Conservation (phyloP, 2,888 invertebrate species). For the Galeopsomyia nigrocyanea region DNA sequence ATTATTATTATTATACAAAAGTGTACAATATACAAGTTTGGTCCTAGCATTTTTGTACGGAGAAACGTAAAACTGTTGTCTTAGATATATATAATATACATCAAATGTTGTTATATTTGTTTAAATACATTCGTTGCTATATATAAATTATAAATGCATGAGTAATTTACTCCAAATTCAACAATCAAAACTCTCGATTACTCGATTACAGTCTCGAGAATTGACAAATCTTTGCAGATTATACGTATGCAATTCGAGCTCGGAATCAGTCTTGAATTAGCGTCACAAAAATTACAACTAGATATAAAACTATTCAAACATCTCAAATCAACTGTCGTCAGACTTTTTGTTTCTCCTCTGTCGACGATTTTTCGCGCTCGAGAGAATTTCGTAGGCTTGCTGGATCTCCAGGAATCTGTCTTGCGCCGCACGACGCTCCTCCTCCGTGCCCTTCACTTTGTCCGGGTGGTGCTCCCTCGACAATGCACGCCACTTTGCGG, state of each 20-base stretch:
- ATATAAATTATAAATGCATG: constrained; percentile 37
- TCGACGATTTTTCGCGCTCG: constrained; percentile 84
- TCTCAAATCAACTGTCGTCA: constrained; percentile 48
- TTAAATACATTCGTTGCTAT: constrained; percentile 35
- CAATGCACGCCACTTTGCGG: constrained; percentile 83
- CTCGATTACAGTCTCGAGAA: not conserved
- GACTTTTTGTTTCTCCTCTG: constrained; percentile 81
- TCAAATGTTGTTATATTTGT: constrained; percentile 31
- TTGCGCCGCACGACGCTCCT: constrained; percentile 79
- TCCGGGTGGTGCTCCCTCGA: constrained; percentile 93
- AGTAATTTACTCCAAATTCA: constrained; percentile 37
- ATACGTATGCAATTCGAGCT: not conserved
- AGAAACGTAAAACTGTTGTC: constrained; percentile 33
- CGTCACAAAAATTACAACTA: too few species aligned
- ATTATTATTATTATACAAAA: constrained; percentile 29
- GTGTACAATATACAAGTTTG: constrained; percentile 37
- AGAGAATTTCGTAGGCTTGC: constrained; percentile 90
- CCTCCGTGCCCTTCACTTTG: constrained; percentile 82
- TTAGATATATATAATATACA: constrained; percentile 34
- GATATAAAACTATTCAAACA: not conserved
- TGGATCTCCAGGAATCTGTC: constrained; percentile 93
- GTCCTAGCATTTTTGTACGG: constrained; percentile 45
- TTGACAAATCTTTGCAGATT: constrained; percentile 9
- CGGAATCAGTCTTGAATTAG: constrained; percentile 12
- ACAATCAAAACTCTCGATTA: constrained; percentile 13